A percentile compares a stretch with the other conserved stretches of the same genome.
Evolutionary conservation across 1,140 invertebrate genomes (phyloP).

Genomic region (Bombyx mori): DNA sequence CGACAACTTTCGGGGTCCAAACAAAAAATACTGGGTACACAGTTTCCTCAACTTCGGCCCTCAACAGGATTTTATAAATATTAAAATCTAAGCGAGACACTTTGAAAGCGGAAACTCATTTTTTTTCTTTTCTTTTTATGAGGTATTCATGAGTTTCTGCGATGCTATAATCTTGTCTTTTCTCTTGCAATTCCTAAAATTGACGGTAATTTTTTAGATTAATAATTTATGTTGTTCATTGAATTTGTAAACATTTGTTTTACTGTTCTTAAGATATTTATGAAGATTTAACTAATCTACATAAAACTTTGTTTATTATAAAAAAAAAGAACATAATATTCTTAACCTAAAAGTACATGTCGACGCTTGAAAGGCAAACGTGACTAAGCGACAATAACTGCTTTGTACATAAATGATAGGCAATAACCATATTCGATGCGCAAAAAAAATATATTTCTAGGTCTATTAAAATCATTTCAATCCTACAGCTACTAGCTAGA

Average conservation of each 20-base stretch:
- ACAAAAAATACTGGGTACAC: slow-evolving; percentile 33
- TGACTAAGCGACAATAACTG: too few species aligned
- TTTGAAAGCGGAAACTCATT: slow-evolving; percentile 33
- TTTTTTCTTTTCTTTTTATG: slow-evolving; percentile 22
- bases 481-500: too few species aligned
- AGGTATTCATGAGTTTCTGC: slow-evolving; percentile 21
- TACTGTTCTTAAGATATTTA: background rate
- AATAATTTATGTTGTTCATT: background rate
- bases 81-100: slow-evolving; percentile 43
- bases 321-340: too few species aligned
- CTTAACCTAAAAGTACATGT: too few species aligned
- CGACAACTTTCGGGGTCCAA: slow-evolving; percentile 43
- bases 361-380: too few species aligned
- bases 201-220: background rate
- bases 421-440: too few species aligned
- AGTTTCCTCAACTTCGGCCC: slow-evolving; percentile 43
- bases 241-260: background rate
- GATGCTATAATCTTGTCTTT: slow-evolving; percentile 1
- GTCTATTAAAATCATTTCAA: too few species aligned
- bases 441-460: too few species aligned
- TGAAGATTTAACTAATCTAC: background rate
- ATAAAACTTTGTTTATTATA: too few species aligned
- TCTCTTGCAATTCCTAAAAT: background rate
- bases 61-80: slow-evolving; percentile 54
- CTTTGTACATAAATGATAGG: too few species aligned